Evolutionary conservation across 2,888 invertebrate species (phyloP).

Genomic region (Anoncus sp.): DNA sequence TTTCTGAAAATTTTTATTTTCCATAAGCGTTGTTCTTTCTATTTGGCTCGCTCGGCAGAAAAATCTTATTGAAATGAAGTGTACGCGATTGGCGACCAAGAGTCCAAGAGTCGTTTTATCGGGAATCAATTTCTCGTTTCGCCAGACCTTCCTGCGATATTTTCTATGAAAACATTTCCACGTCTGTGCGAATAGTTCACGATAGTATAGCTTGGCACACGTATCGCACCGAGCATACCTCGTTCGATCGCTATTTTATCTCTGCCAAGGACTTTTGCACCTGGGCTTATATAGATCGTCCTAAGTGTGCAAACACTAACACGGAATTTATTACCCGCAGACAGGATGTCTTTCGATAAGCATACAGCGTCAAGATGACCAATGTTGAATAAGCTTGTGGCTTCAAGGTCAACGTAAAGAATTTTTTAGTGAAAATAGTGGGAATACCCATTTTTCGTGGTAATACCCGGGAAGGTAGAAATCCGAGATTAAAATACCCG

Average conservation of each 20-base stretch:
- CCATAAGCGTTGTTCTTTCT: background rate
- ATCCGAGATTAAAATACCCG: constrained; percentile 9
- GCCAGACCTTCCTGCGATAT: background rate
- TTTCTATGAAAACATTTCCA: background rate
- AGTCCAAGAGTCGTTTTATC: background rate
- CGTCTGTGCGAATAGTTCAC: background rate
- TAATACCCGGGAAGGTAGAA: constrained; percentile 6
- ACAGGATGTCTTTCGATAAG: constrained; percentile 18
- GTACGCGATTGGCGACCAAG: background rate
- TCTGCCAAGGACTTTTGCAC: background rate
- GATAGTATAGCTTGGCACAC: background rate
- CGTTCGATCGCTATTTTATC: constrained; percentile 1
- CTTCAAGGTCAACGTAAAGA: constrained; percentile 24
- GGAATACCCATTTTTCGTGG: constrained; percentile 19
- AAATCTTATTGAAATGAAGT: background rate
- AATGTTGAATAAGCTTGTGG: constrained; percentile 10
- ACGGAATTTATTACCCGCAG: constrained; percentile 36
- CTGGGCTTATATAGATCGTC: constrained; percentile 1
- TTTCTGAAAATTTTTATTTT: too few relatives aligned
- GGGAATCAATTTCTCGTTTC: background rate
- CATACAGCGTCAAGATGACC: background rate
- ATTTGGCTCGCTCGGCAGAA: background rate
- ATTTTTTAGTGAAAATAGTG: background rate
- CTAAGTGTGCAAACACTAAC: constrained; percentile 18
- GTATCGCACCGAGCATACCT: background rate